Evolutionary conservation across 2,797 vertebrate species (phyloP), one percentile per base, ranked within the genome.

Genomic region (Falco biarmicus): DNA sequence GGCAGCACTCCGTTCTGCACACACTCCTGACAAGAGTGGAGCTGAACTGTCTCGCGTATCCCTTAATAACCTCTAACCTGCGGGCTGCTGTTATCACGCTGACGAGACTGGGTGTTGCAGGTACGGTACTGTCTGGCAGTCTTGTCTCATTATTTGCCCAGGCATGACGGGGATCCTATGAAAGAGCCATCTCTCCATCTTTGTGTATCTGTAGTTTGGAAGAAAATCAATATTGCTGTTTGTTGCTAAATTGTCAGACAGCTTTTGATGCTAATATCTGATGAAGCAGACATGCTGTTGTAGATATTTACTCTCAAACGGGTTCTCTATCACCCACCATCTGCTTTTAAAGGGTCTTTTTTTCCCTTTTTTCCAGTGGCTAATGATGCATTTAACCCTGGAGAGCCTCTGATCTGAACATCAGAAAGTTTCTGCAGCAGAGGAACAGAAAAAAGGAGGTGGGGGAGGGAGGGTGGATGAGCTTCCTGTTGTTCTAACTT

Each of bases 231-330:
- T 94, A 92, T 93, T 87, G 80, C 91, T 90, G 83, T 89, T 96
- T 95, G 94, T 94, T 93, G 90, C 92, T 96, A 95, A 96, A 92
- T 92, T 92, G 91, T 96, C 91, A 93, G 90, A 85, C 82, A 86
- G 90, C 85, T 97, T 97, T 89, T 97, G 96, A 97, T 96, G 90
- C 85, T 96, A 97, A 96, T 96, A 96, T 96, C 91, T 93, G 91
- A 93, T 93, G 95, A 95, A 96, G 84, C 92, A 91, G 94, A 86
- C 78, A 78, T 7, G 78, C 92, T 87, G 64, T 47, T 90, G 68
- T 70, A 91, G 96, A 89, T 94, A 79, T 41, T 96, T 94, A 91
- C 78, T 83, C 87, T 93, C 78, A 82, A 66, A 78, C 87, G 90
- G 85, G 81, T 90, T 89, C 89, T 92, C 86, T 95, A 82, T 96